Evolutionary conservation across 2,113 vertebrate species (phyloP).

Genomic region (Stegastes partitus): DNA sequence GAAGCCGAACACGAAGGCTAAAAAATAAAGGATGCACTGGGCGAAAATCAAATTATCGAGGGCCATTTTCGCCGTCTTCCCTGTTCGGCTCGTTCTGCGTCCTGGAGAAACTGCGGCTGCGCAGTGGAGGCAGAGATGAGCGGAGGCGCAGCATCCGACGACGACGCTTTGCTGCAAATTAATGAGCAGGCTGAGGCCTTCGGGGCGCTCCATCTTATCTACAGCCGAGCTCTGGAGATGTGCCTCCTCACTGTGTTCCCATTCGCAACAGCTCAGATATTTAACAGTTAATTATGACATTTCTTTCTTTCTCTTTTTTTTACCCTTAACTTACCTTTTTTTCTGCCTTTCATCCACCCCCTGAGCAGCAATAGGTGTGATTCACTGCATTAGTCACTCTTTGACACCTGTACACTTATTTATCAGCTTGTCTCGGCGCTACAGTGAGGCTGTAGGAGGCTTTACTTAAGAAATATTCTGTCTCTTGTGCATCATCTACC

Average conservation of each 20-base stretch:
- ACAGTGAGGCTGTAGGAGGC: neutral
- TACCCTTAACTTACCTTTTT: no score
- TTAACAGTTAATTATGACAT: neutral
- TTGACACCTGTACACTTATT: no score
- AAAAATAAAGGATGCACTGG: slow-evolving; percentile 92
- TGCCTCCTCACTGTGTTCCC: neutral
- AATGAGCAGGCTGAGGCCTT: slow-evolving; percentile 63
- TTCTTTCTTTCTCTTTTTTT: neutral
- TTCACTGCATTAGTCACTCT: no score
- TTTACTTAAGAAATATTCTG: neutral
- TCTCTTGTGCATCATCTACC: neutral
- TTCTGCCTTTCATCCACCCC: no score
- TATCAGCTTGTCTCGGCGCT: no score
- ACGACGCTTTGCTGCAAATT: slow-evolving; percentile 53
- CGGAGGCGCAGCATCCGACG: slow-evolving; percentile 73
- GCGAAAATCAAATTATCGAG: slow-evolving; percentile 91
- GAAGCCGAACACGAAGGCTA: slow-evolving; percentile 94
- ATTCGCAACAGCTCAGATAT: neutral
- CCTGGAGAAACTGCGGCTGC: slow-evolving; percentile 73
- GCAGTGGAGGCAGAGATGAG: slow-evolving; percentile 64
- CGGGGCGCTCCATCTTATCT: slow-evolving; percentile 48
- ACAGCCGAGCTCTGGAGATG: slow-evolving; percentile 17
- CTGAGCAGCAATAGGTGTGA: no score
- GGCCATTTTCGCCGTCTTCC: slow-evolving; percentile 85
- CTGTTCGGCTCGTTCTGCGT: slow-evolving; percentile 49